Base-by-base conservation (phyloP, 1,140 invertebrate genomes). In the Drosophila setifemur region DNA sequence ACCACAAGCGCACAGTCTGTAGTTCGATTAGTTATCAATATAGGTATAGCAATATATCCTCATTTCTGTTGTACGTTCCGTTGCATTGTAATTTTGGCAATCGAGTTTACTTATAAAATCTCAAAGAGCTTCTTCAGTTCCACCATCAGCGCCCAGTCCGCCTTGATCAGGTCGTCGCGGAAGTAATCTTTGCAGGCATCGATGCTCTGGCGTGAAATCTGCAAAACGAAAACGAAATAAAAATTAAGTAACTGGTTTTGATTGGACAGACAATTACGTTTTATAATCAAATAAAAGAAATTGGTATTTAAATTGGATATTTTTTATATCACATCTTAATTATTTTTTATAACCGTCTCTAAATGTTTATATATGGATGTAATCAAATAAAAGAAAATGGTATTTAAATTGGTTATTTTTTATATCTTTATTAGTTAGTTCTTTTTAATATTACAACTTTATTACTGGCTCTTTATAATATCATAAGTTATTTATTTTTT, bases 181-280 rank as follows among this genome's bases (percentile, higher is more conserved):
- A 99, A 99, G 92, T 99, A 98, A 68, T 99, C 96, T 91, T 99
- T 99, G 91, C 98, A 99, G 2, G 97, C 98, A 91, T 99, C 98
- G 82, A 99, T 99, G 33, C 98, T 99, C 78, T 98, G 96, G 45
- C 99, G 94, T 18, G 95, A 97, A 89, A 99, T 99, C 97, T 98
- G 93, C 45, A 96, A 95, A 81, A 11, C 60, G 25, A 44, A 25
- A 48, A 8, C 33, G 2, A 21, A 31, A 29, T 31, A 3, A 1
- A 9, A 1, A 8, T 18, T 21, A n/a, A 21, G 0, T 19, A 12
- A 11, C 5, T 33, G n/a, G 29, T 3, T n/a, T n/a, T n/a, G n/a
- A n/a, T n/a, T n/a, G n/a, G n/a, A n/a, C n/a, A n/a, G n/a, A n/a
- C n/a, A n/a, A n/a, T n/a, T n/a, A n/a, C n/a, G n/a, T n/a, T n/a